Conservation (phyloP, 2,113 vertebrate species). For the Dasypus novemcinctus region DNA sequence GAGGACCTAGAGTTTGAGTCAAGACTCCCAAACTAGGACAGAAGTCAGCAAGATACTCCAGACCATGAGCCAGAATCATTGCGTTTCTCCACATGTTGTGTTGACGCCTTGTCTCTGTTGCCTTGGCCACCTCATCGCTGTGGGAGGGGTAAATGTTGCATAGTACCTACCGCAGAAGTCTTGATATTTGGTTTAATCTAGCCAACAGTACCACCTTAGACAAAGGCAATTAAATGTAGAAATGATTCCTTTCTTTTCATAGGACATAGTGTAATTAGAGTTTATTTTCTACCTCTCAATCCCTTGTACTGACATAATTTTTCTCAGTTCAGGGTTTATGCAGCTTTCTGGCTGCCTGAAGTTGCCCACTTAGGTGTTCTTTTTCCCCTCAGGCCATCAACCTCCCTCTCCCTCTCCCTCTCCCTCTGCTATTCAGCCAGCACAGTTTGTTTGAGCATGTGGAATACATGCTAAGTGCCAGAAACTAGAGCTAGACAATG, state of each 20-base stretch:
- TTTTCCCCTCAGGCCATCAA: neutral
- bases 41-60: conserved; percentile 1
- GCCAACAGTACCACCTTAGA: neutral
- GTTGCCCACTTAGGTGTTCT: neutral
- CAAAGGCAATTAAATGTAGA: neutral
- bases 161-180: neutral
- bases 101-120: neutral
- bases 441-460: neutral
- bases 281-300: conserved; percentile 5
- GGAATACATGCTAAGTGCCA: neutral
- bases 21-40: neutral
- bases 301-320: neutral
- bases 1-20: neutral
- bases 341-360: neutral
- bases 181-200: neutral
- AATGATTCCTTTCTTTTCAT: neutral
- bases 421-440: neutral
- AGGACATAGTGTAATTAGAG: neutral
- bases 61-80: neutral
- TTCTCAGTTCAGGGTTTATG: neutral
- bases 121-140: neutral
- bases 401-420: neutral
- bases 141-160: neutral
- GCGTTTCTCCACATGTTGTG: neutral
- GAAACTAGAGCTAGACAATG: neutral